Evolutionary conservation across 23 tunicate genomes (phyloP), one percentile per base, ranked within the genome.

Genomic region (Trididemnum clinides): DNA sequence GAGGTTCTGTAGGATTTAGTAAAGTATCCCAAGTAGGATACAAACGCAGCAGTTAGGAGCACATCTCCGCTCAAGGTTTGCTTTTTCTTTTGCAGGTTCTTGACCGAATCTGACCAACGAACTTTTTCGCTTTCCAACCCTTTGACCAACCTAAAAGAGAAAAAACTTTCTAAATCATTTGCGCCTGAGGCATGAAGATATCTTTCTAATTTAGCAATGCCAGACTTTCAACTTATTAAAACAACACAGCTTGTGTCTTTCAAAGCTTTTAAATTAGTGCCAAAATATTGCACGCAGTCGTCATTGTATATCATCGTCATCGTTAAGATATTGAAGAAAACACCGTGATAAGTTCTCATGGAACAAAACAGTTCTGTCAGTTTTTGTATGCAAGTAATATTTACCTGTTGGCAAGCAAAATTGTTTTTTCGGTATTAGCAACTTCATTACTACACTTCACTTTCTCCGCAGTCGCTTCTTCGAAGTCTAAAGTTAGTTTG

Each of bases 381-480:
- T n/a, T n/a, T n/a, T n/a, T n/a, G n/a, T n/a, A n/a, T n/a, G n/a
- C 54, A 44, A 44, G 54, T 15, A 44, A 44, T 7, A 44, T 30
- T 39, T 15, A 90, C 97, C 97, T 84, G 84, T 92, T 88, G 0
- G 97, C 97, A 39, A 92, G 76, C 4, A 51, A 66, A 58, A 92
- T 92, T 0, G 97, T 92, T 33, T 88, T 88, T 29, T 85, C 97
- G 18, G 97, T 92, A 21, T 72, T 88, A 0, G 92, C 97, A 1
- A 92, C 97, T 62, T 92, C 97, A 71, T 88, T 92, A 21, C 90
- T 86, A 36, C 97, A 92, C 78, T 79, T 70, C 50, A 92, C 64
- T 86, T 92, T 92, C 29, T 92, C 97, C 39, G 91, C 92, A 0
- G 97, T 92, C 28, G 97, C 97, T 18, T 84, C 88, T 44, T 92